Conservation (phyloP, 2,113 vertebrate genomes). For the Alaudala cheleensis region DNA sequence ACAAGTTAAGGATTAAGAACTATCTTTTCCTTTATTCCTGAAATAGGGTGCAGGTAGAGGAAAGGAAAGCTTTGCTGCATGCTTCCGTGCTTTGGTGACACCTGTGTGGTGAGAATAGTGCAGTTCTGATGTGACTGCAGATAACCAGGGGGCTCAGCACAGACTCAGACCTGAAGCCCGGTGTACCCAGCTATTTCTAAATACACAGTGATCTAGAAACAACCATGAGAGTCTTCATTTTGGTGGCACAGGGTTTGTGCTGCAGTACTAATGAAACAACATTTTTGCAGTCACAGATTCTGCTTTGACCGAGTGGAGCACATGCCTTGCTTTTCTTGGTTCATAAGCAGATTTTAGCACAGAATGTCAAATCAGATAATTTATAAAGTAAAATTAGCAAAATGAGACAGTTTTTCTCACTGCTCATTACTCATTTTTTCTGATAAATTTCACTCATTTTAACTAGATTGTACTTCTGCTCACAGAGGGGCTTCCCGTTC, state of each 20-base stretch:
- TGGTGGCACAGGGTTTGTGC: neutral
- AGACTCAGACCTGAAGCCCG: neutral
- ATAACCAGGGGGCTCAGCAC: neutral
- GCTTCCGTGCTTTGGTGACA: neutral
- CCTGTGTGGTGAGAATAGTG: neutral
- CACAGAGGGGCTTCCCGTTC: constrained; percentile 36
- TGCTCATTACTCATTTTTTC: constrained; percentile 67
- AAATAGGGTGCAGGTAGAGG: neutral
- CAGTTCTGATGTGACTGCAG: neutral
- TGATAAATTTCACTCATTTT: constrained; percentile 58
- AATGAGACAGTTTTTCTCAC: constrained; percentile 36
- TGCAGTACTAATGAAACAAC: neutral
- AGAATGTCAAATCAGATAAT: constrained; percentile 63
- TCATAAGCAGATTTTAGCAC: constrained; percentile 34
- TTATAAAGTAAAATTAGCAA: constrained; percentile 48
- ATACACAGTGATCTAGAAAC: neutral
- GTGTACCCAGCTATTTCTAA: neutral
- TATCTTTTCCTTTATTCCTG: neutral
- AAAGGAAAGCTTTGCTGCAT: neutral
- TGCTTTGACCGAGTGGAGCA: neutral
- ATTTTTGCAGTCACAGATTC: neutral
- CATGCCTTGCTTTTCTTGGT: neutral
- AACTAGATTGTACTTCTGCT: constrained; percentile 5
- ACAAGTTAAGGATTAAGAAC: neutral
- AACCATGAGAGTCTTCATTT: neutral